A percentile compares a stretch with the other conserved stretches of the same genome.
Conservation (phyloP, 2,888 invertebrate genomes). For the Platycnemis pennipes region DNA sequence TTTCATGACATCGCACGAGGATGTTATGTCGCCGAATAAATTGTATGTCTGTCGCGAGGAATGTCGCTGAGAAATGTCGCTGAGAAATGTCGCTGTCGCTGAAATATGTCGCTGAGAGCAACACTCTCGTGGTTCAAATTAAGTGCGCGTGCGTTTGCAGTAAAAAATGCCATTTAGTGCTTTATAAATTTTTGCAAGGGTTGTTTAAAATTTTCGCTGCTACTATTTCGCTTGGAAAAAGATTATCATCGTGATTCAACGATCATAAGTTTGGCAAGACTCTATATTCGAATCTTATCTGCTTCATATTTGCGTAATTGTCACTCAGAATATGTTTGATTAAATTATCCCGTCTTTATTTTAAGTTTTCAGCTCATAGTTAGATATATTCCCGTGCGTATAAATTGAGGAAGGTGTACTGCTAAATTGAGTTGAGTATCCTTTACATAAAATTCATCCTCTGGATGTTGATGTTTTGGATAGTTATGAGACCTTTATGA, state of each 20-base stretch:
- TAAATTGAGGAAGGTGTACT: too few relatives aligned
- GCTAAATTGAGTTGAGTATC: too few relatives aligned
- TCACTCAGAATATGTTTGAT: too few relatives aligned
- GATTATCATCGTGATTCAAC: neutral
- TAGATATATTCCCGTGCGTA: too few relatives aligned
- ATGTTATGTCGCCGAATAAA: neutral
- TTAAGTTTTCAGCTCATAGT: too few relatives aligned
- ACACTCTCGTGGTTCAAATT: neutral
- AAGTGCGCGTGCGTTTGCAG: neutral
- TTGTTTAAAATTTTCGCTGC: neutral
- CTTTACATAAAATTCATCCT: neutral
- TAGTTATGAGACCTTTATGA: neutral
- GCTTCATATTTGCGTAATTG: too few relatives aligned
- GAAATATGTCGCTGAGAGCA: neutral
- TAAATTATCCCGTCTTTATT: too few relatives aligned
- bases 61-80: neutral
- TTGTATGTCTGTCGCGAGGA: neutral
- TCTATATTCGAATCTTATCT: too few relatives aligned
- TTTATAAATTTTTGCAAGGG: neutral
- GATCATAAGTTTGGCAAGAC: too few relatives aligned
- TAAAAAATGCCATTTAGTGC: neutral
- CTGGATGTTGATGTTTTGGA: neutral
- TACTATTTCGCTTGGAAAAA: neutral
- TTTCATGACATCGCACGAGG: neutral
- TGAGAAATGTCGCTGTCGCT: neutral